Evolutionary conservation across 2,113 vertebrate genomes (phyloP), one percentile per base, ranked within the genome.

Genomic region (Lota lota): DNA sequence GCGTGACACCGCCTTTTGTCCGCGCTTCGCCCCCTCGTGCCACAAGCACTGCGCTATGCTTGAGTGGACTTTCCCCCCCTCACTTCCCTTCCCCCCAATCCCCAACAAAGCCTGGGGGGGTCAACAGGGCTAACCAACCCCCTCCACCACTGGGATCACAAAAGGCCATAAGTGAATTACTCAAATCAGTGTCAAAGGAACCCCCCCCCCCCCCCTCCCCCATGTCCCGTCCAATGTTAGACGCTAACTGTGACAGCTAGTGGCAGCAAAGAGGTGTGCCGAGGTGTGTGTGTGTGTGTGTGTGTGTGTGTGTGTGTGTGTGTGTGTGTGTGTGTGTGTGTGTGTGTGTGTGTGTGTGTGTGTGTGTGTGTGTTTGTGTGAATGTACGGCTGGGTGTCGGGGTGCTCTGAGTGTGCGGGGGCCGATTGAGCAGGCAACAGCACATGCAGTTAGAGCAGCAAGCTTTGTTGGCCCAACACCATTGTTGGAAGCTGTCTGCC

Each of bases 401-500:
- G 6, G 36, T 40, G 36, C 11, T 7, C 11, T 40, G 36, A 11
- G 36, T 7, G 36, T 47, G 40, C 12, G 7, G 76, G 83, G 87
- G 79, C 81, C 81, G 84, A 85, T 84, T 72, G 66, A 82, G 79
- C 75, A 78, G 82, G 58, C 74, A 40, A 5, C 74, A 78, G 72
- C 82, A 83, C 83, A 74, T 80, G 84, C 75, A 61, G 77, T 28
- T 81, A 65, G 83, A 81, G 85, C 76, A 80, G 80, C 77, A 80
- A 85, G 67, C 85, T 88, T 88, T 90, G 89, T 90, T 91, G 88
- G 87, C 67, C 82, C 86, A 90, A 88, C 89, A 90, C 79, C 80
- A 89, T 87, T 89, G 89, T 90, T 85, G 80, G 80, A 77, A 76
- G 75, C 76, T 90, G 88, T 89, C 90, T 75, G 51, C 64, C 78